Evolutionary conservation across 2,113 vertebrate species (phyloP), one percentile per base, ranked within the genome.

Genomic region (Theristicus caerulescens): DNA sequence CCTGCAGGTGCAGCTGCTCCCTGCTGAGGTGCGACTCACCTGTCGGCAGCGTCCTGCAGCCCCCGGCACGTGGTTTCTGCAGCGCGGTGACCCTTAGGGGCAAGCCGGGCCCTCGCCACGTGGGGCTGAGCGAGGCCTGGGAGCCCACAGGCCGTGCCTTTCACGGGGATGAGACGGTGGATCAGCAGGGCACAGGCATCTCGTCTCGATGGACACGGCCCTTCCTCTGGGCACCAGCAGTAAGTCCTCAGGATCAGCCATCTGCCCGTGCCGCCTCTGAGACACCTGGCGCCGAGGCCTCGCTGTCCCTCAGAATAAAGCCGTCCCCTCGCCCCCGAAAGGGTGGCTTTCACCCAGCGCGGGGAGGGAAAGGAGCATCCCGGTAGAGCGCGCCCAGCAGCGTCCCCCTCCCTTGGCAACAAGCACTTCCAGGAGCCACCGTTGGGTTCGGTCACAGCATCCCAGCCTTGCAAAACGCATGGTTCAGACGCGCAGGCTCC

Each of bases 201-300:
- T 46, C 9, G 21, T 57, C 72, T 57, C 1, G 4, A 42, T 0
- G 4, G 49, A 24, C 0, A 2, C 1, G 6, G 67, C 38, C 3
- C 0, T 16, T 73, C 55, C 42, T 49, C 62, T 12, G 15, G 47
- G n/a, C 40, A 55, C 20, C 1, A 3, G 76, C 14, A 3, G 14
- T 1, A 31, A 49, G 12, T 22, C 54, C n/a, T 17, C 2, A 0
- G 52, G 20, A 10, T 22, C 27, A 22, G 59, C 21, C 1, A 0
- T 11, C 59, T 54, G 38, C 46, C 51, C 2, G 1, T 31, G 52
- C 27, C 1, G 1, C 51, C 27, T 44, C 65, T 1, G 13, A 72
- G 36, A 32, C 2, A 1, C n/a, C 42, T 13, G 20, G 34, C 24
- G 47, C 32, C 6, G 3, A 18, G 62, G 15, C 55, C 31, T 61